phyloP scores from a whole-genome alignment of 2,797 vertebrate species.

The Cacajao melanocephalus region DNA sequence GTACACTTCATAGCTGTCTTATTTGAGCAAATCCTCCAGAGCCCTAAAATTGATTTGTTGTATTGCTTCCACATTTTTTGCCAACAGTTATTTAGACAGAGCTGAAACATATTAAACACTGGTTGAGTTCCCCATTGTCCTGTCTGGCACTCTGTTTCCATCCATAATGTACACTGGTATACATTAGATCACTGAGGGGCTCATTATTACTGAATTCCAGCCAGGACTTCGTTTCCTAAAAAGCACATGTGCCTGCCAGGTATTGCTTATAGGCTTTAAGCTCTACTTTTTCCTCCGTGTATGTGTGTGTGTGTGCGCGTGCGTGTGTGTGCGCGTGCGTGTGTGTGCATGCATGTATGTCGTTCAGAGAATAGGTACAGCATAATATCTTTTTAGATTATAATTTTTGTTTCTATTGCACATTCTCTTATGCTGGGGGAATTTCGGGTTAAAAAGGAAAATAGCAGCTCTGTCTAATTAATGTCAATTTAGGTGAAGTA shows the following conservation, averaged over 20 bases:
- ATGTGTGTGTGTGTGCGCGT: neutral
- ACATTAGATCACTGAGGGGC: slow-evolving; percentile 39
- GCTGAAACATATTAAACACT: slow-evolving; percentile 37
- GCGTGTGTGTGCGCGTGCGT: fast-evolving
- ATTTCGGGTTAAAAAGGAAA: slow-evolving; percentile 19
- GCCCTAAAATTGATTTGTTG: slow-evolving; percentile 58
- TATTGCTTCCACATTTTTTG: slow-evolving; percentile 48
- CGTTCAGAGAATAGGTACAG: slow-evolving; percentile 9
- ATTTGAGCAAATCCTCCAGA: slow-evolving; percentile 54
- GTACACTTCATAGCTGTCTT: neutral
- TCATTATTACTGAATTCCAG: slow-evolving; percentile 57
- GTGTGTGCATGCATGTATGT: neutral
- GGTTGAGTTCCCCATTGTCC: slow-evolving; percentile 38
- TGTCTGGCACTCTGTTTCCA: slow-evolving; percentile 42
- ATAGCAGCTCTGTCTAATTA: neutral
- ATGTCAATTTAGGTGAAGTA: neutral
- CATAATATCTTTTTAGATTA: neutral
- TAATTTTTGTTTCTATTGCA: neutral
- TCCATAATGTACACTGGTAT: neutral
- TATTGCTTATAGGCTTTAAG: slow-evolving; percentile 49
- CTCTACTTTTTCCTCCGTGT: neutral
- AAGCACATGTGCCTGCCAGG: slow-evolving; percentile 25
- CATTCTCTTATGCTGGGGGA: neutral
- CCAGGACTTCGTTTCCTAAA: slow-evolving; percentile 60
- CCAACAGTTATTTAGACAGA: slow-evolving; percentile 64